These are phyloP conservation scores for Chaetops frenatus DNA, from an alignment of 2,113 vertebrate species.

Conservation along the genomic window DNA sequence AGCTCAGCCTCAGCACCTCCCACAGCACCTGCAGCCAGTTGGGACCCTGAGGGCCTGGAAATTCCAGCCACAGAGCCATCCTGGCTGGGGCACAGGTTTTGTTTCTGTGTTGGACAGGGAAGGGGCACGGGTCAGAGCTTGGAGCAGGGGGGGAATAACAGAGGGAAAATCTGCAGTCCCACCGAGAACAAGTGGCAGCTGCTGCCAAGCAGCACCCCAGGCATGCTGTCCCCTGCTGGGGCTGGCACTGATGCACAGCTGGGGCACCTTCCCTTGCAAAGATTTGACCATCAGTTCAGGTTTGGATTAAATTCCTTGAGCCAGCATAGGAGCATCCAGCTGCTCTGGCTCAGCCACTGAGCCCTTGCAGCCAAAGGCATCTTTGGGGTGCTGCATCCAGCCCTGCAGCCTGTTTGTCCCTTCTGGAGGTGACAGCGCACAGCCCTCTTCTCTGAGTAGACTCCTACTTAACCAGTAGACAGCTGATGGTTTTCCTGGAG, in stretches of 20 bases:
- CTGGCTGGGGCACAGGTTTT: not conserved
- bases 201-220: not conserved
- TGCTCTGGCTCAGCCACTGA: not conserved
- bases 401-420: not conserved
- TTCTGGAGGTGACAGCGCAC: not conserved
- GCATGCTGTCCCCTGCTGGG: not conserved
- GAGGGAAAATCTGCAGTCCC: not conserved
- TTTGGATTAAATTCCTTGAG: not conserved
- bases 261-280: not conserved
- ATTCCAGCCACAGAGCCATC: not conserved
- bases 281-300: accelerated
- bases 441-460: not conserved
- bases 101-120: not conserved
- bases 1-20: not conserved
- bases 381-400: not conserved
- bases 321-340: not conserved
- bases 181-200: not conserved
- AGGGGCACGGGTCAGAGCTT: not conserved
- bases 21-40: accelerated
- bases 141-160: not conserved
- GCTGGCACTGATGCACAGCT: not conserved
- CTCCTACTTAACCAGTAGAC: too few species aligned
- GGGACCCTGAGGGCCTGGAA: not conserved
- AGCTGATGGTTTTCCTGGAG: not conserved
- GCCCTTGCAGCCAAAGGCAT: not conserved